These are phyloP conservation scores for Hippocampus mohnikei DNA, from an alignment of 2,113 vertebrate species.

Conservation along the genomic window DNA sequence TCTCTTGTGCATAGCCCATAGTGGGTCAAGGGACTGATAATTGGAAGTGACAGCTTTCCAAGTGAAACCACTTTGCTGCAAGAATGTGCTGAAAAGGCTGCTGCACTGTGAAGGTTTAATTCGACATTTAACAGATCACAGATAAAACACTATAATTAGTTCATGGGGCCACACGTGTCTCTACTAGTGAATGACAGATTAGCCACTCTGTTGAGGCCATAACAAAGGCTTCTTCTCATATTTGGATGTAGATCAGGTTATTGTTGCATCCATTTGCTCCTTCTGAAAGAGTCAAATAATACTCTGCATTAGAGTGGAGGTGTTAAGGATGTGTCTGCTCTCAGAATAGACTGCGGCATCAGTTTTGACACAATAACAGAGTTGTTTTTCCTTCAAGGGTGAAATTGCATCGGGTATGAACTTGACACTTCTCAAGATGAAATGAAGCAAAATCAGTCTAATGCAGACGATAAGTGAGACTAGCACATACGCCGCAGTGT, in stretches of 20 bases:
- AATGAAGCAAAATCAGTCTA: neutral
- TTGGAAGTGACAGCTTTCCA: constrained; percentile 29
- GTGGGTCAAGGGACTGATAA: constrained; percentile 55
- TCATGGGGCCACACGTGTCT: constrained; percentile 29
- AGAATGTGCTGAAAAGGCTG: constrained; percentile 18
- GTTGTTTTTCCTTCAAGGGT: constrained; percentile 7
- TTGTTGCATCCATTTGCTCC: constrained; percentile 41
- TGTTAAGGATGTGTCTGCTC: constrained; percentile 12
- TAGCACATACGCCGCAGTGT: too few species aligned
- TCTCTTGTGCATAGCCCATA: constrained; percentile 49
- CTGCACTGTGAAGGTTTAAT: constrained; percentile 19
- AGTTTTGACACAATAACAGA: neutral
- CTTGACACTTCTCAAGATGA: neutral
- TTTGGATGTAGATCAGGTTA: constrained; percentile 52
- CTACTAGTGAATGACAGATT: constrained; percentile 43
- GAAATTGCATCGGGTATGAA: neutral
- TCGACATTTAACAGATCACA: constrained; percentile 28
- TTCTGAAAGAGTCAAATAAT: constrained; percentile 54
- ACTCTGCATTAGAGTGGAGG: constrained; percentile 23
- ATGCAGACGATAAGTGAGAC: neutral
- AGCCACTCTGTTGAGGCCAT: constrained; percentile 22
- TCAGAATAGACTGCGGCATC: neutral
- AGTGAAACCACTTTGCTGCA: constrained; percentile 22
- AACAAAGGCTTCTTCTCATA: constrained; percentile 57
- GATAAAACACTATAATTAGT: constrained; percentile 54